Base-by-base conservation (phyloP, 2,113 vertebrate genomes). In the Tupaia chinensis region DNA sequence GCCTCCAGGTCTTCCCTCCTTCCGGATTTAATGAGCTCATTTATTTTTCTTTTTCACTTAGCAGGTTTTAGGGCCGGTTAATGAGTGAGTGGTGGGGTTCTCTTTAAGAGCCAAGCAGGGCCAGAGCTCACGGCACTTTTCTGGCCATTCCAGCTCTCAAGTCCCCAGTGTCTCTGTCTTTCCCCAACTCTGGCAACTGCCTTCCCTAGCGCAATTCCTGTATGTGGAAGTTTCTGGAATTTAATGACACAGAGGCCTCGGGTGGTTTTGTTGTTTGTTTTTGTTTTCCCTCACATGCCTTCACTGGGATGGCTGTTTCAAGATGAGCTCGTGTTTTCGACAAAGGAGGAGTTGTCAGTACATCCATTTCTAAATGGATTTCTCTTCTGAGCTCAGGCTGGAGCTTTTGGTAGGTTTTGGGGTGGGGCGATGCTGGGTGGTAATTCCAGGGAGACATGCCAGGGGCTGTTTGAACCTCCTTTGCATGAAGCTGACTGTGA, bases 1-100 rank as follows among this genome's bases (percentile, higher is more conserved):
- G 56, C 91, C 83, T 86, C 77, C 79, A 32, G 74, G 76, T 95
- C 87, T 89, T 93, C 96, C 93, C 72, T 89, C 76, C 94, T 97
- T 96, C 95, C 23, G 76, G 61, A 89, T 96, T 98, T 96, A 97
- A 98, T 97, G 93, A 96, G 89, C 93, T 97, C 93, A 96, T 97
- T 98, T 97, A 91, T 97, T 97, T 97, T 97, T 91, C 82, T 92
- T 93, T 94, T 91, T 73, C 87, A 90, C 91, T 80, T 72, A 73
- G 87, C 92, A 78, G 76, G 74, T 93, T 97, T 96, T 91, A 86
- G 94, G 74, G 69, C 89, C 95, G 32, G 92, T 95, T 98, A 98
- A 97, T 96, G 95, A 97, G 79, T 89, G 58, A 32, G 44, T 44
- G 44, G 66, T 78, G 68, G 91, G 81, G 91, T 80, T 97, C 96